phyloP scores from a whole-genome alignment of 1,140 invertebrate species.

The Drosophila trapezifrons region DNA sequence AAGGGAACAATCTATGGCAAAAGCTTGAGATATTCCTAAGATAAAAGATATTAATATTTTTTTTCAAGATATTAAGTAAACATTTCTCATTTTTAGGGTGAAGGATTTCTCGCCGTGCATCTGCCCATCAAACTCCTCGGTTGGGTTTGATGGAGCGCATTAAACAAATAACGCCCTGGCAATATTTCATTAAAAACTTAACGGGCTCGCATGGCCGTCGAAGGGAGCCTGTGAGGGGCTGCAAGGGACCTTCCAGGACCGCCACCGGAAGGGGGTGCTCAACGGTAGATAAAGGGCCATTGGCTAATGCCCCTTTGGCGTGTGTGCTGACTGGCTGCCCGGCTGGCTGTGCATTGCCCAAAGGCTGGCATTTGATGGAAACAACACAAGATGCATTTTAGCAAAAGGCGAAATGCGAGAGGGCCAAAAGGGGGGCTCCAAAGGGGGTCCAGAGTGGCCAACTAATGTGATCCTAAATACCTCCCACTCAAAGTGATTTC shows the following conservation, averaged over 20 bases:
- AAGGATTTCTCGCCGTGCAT: neutral
- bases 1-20: too few relatives aligned
- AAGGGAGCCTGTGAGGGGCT: neutral
- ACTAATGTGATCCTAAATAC: slow-evolving; percentile 39
- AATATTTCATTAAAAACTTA: slow-evolving; percentile 73
- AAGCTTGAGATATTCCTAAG: too few relatives aligned
- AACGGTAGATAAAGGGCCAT: slow-evolving; percentile 32
- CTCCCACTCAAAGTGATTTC: slow-evolving; percentile 11
- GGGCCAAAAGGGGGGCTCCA: neutral
- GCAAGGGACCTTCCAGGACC: neutral
- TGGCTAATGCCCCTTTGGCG: slow-evolving; percentile 71
- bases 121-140: slow-evolving; percentile 28
- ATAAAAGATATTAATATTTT: too few relatives aligned
- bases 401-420: slow-evolving; percentile 13
- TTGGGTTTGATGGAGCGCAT: slow-evolving; percentile 62
- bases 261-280: neutral
- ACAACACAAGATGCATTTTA: slow-evolving; percentile 50
- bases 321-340: slow-evolving; percentile 22
- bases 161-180: slow-evolving; percentile 71
- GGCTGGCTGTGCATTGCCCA: slow-evolving; percentile 25
- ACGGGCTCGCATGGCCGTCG: slow-evolving; percentile 2
- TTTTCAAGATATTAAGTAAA: too few relatives aligned
- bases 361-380: slow-evolving; percentile 57
- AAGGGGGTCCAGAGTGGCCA: slow-evolving; percentile 6
- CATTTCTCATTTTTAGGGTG: too few relatives aligned